A percentile compares a stretch with the other conserved stretches of the same genome.
Evolutionary conservation across 2,888 invertebrate species (phyloP).

Genomic region (Drosophila parthenogenetica): DNA sequence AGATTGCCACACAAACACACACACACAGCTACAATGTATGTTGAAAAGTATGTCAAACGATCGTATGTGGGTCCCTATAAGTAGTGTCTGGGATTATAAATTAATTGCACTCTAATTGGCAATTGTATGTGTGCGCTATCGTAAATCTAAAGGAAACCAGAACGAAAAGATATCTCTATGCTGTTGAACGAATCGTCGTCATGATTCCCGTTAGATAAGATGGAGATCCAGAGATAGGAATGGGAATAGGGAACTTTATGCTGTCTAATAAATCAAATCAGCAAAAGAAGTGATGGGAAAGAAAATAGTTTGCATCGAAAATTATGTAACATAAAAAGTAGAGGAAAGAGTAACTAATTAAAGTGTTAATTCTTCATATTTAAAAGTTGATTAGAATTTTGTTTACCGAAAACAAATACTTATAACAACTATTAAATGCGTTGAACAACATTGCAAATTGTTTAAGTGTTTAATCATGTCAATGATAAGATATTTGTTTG

Average conservation of each 20-base stretch:
- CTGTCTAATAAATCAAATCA: neutral
- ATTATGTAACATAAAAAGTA: no score
- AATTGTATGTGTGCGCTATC: constrained; percentile 58
- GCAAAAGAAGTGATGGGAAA: no score
- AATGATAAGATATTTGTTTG: constrained; percentile 1
- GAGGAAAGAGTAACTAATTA: no score
- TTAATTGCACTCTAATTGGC: constrained; percentile 78
- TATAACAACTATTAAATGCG: neutral
- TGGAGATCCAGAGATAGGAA: neutral
- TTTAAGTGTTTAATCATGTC: neutral
- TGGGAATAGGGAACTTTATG: neutral
- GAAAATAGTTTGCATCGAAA: no score
- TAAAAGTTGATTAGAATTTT: no score
- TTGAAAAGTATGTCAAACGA: constrained; percentile 66
- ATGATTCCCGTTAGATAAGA: constrained; percentile 28
- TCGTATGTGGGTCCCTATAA: constrained; percentile 51
- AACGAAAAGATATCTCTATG: constrained; percentile 13
- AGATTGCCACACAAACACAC: constrained; percentile 19
- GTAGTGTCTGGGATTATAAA: constrained; percentile 70
- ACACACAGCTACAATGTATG: constrained; percentile 39
- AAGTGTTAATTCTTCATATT: neutral
- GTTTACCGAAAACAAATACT: neutral
- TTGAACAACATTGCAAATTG: neutral
- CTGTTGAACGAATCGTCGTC: constrained; percentile 17
- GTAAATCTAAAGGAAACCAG: constrained; percentile 58